Evolutionary conservation across 2,888 invertebrate genomes (phyloP).

Genomic region (Napeogenes sylphis): DNA sequence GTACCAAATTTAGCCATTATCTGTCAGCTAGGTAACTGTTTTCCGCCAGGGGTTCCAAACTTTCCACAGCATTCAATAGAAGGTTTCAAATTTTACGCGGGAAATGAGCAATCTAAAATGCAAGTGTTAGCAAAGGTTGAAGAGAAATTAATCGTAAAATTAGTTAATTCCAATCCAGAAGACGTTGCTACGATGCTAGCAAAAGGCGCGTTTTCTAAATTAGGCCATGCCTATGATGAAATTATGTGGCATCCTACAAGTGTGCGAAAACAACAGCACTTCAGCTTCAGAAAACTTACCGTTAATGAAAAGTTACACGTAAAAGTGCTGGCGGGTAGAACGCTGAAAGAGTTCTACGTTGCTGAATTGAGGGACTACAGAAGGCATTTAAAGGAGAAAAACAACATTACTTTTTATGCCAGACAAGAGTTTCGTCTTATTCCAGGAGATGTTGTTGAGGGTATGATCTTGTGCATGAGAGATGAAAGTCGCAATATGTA

Average conservation of each 20-base stretch:
- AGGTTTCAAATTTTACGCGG: constrained; percentile 38
- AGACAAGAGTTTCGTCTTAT: constrained; percentile 25
- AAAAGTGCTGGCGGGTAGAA: constrained; percentile 33
- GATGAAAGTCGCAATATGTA: constrained; percentile 27
- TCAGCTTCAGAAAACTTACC: constrained; percentile 27
- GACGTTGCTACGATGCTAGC: constrained; percentile 42
- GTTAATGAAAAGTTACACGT: constrained; percentile 34
- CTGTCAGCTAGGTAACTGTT: constrained; percentile 39
- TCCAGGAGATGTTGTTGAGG: constrained; percentile 30
- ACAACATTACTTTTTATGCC: constrained; percentile 31
- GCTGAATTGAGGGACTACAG: constrained; percentile 35
- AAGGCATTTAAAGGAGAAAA: constrained; percentile 29
- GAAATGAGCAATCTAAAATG: constrained; percentile 35
- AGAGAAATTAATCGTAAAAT: constrained; percentile 33
- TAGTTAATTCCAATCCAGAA: constrained; percentile 38
- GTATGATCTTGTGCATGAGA: constrained; percentile 31
- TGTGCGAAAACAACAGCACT: constrained; percentile 27
- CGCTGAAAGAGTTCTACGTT: constrained; percentile 38
- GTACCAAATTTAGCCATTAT: constrained; percentile 35
- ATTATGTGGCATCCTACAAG: constrained; percentile 17
- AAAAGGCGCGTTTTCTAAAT: constrained; percentile 30
- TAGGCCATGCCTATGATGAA: constrained; percentile 29
- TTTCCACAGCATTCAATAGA: constrained; percentile 32
- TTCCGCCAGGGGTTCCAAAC: constrained; percentile 24
- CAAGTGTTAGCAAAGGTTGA: constrained; percentile 29